phyloP scores from a whole-genome alignment of 1,140 invertebrate genomes.

The Lethocerus indicus region DNA sequence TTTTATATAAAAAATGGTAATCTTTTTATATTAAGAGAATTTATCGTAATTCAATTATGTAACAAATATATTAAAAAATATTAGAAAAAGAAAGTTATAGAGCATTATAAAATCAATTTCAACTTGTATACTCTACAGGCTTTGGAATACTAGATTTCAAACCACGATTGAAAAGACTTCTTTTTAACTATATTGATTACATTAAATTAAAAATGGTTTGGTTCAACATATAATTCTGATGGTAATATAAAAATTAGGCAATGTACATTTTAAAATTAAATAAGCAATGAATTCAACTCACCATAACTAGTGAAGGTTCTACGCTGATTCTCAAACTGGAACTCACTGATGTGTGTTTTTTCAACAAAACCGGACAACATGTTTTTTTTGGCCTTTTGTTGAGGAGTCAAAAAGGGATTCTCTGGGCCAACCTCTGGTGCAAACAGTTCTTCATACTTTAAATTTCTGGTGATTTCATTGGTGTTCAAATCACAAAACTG shows the following conservation, averaged over 20 bases:
- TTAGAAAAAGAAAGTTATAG: not conserved
- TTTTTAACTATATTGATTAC: too few species aligned
- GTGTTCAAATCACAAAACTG: conserved; percentile 49
- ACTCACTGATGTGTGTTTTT: conserved; percentile 85
- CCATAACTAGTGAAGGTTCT: conserved; percentile 87
- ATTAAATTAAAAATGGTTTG: too few species aligned
- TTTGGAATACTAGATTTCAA: not conserved
- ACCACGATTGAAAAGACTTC: not conserved
- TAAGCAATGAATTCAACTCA: conserved; percentile 21
- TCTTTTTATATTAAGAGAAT: too few species aligned
- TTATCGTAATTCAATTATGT: too few species aligned
- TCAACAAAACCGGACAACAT: conserved; percentile 91
- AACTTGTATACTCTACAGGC: not conserved
- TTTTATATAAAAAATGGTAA: too few species aligned
- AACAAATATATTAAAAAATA: too few species aligned
- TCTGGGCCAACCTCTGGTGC: conserved; percentile 79
- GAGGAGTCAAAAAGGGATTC: conserved; percentile 81
- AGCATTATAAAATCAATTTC: not conserved
- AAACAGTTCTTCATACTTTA: conserved; percentile 90
- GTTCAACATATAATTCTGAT: too few species aligned
- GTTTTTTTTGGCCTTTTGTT: conserved; percentile 74
- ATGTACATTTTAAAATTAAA: not conserved
- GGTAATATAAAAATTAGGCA: too few species aligned
- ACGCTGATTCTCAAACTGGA: conserved; percentile 96
- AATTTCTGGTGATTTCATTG: conserved; percentile 76